Conservation (phyloP, 2,888 invertebrate species). For the Bimastos eiseni region DNA sequence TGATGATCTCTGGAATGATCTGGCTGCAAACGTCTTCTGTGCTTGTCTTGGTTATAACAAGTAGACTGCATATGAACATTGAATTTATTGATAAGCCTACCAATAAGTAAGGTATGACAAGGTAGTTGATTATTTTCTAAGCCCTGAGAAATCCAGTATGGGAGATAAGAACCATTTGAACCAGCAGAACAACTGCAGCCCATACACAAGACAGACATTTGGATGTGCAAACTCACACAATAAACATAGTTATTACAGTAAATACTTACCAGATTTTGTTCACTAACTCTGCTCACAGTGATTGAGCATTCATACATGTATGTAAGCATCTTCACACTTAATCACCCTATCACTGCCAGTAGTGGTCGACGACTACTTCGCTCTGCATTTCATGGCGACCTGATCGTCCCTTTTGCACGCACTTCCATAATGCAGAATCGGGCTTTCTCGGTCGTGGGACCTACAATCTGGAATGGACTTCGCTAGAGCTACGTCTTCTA, state of each 20-base stretch:
- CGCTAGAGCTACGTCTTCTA: no score
- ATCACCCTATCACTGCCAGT: no score
- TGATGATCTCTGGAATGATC: slow-evolving; percentile 45
- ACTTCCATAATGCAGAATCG: no score
- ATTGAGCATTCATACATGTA: no score
- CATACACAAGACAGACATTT: not conserved
- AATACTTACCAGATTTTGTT: not conserved
- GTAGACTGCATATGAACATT: slow-evolving; percentile 24
- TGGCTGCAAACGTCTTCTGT: slow-evolving; percentile 44
- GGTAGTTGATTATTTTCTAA: not conserved
- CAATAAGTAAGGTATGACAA: not conserved
- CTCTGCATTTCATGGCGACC: no score
- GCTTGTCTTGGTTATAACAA: slow-evolving; percentile 40
- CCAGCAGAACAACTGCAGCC: not conserved
- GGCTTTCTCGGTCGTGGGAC: no score
- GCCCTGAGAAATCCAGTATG: not conserved
- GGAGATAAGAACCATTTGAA: not conserved
- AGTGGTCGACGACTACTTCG: no score
- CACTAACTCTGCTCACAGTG: not conserved
- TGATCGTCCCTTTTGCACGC: no score
- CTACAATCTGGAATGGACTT: no score
- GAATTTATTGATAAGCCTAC: not conserved
- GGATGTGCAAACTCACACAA: not conserved
- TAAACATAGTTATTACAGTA: not conserved
- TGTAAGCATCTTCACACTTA: no score